A percentile compares a stretch with the other conserved stretches of the same genome.
Evolutionary conservation across 1,140 invertebrate species (phyloP).

Genomic region (Formica exsecta): DNA sequence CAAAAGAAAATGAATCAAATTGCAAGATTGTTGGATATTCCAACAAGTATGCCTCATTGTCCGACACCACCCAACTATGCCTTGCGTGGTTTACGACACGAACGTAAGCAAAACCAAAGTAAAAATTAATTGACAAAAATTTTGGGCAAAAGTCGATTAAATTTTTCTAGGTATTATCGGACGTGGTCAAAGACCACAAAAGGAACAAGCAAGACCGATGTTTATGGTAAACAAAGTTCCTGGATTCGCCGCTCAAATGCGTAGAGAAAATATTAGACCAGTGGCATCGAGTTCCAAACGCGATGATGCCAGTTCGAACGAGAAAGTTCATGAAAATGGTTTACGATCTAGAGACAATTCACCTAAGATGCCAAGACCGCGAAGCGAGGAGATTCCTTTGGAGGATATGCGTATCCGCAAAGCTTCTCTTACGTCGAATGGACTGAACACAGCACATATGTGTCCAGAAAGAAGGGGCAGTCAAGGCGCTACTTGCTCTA

Average conservation of each 20-base stretch:
- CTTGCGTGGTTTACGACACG: slow-evolving; percentile 79
- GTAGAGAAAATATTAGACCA: slow-evolving; percentile 86
- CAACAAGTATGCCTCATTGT: slow-evolving; percentile 88
- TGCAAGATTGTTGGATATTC: slow-evolving; percentile 95
- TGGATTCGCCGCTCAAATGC: slow-evolving; percentile 90
- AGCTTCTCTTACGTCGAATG: slow-evolving; percentile 79
- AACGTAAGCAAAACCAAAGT: slow-evolving; percentile 77
- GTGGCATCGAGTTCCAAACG: slow-evolving; percentile 74
- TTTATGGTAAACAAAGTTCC: slow-evolving; percentile 89
- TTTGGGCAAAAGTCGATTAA: neutral
- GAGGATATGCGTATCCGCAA: slow-evolving; percentile 90
- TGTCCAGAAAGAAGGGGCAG: slow-evolving; percentile 68
- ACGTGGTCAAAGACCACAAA: slow-evolving; percentile 86
- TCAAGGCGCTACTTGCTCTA: slow-evolving; percentile 77
- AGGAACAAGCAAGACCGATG: slow-evolving; percentile 87
- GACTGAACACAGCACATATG: slow-evolving; percentile 64
- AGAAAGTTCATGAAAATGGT: slow-evolving; percentile 78
- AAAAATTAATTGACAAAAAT: neutral
- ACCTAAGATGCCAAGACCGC: slow-evolving; percentile 90
- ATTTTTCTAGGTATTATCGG: slow-evolving; percentile 79
- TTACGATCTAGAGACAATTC: slow-evolving; percentile 90
- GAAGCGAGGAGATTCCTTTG: slow-evolving; percentile 94
- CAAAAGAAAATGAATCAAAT: slow-evolving; percentile 98
- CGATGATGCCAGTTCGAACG: slow-evolving; percentile 80
- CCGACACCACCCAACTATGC: slow-evolving; percentile 87